Conservation (phyloP, 30 jellyfish, hydroid and myxozoan genomes). For the Cassiopea xamachana region DNA sequence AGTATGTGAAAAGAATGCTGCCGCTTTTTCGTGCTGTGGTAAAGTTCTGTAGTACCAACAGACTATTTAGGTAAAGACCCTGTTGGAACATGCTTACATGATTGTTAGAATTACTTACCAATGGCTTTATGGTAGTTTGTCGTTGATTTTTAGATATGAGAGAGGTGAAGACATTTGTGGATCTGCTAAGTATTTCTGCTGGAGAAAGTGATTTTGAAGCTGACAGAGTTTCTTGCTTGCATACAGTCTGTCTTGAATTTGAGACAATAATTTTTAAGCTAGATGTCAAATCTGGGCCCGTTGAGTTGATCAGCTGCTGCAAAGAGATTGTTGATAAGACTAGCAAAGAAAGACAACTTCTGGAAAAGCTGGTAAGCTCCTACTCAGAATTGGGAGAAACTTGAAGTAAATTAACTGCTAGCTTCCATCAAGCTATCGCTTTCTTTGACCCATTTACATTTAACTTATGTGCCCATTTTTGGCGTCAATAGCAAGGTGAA, state of each 20-base stretch:
- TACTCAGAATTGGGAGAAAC: background rate
- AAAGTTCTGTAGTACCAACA: no score
- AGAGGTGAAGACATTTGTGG: constrained; percentile 87
- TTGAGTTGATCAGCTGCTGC: constrained; percentile 57
- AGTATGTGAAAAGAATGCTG: no score
- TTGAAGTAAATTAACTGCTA: no score
- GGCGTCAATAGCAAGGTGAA: no score
- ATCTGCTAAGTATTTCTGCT: constrained; percentile 83
- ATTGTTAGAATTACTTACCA: no score
- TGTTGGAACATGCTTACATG: no score
- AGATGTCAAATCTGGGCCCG: constrained; percentile 54
- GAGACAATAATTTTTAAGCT: constrained; percentile 67
- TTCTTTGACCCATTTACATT: no score
- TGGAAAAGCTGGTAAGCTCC: constrained; percentile 61
- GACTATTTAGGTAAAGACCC: no score
- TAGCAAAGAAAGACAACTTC: constrained; percentile 28
- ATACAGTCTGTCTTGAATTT: constrained; percentile 77
- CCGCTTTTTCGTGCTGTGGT: no score
- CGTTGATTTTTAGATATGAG: constrained; percentile 32
- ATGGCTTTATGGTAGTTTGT: no score
- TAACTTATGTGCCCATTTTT: no score
- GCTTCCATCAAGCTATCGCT: no score
- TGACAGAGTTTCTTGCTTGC: constrained; percentile 74
- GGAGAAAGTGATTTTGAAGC: constrained; percentile 86
- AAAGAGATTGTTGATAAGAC: constrained; percentile 15